A percentile compares a stretch with the other conserved stretches of the same genome.
These are phyloP conservation scores for Oncorhynchus clarkii DNA, from an alignment of 2,113 vertebrate species.

Conservation along the genomic window DNA sequence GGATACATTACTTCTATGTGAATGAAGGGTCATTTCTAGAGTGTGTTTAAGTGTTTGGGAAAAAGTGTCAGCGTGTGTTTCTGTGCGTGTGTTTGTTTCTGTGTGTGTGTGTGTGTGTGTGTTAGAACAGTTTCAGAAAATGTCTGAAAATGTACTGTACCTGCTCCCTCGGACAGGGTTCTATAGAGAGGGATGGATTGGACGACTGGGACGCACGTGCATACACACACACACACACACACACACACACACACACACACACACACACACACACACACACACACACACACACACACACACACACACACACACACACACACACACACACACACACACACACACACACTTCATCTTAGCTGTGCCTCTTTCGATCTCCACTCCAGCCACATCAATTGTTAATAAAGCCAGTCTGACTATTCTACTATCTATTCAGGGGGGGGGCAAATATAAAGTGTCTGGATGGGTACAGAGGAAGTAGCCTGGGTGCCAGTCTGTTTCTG, in stretches of 20 bases:
- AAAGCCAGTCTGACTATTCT: constrained; percentile 68
- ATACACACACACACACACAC: not conserved
- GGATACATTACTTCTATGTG: no score
- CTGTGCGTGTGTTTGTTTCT: not conserved
- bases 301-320: not conserved
- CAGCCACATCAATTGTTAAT: constrained; percentile 69
- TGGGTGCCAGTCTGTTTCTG: no score
- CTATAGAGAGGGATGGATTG: constrained; percentile 54
- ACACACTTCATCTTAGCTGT: not conserved
- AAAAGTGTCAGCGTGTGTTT: constrained; percentile 9
- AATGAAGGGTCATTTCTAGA: no score
- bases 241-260: constrained; percentile 11
- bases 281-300: constrained; percentile 9
- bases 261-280: constrained; percentile 1
- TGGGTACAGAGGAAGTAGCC: no score
- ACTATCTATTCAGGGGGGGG: constrained; percentile 58
- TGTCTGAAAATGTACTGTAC: constrained; percentile 67
- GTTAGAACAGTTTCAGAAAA: constrained; percentile 30
- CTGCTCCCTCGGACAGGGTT: constrained; percentile 44
- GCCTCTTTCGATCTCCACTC: constrained; percentile 61
- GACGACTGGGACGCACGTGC: constrained; percentile 32
- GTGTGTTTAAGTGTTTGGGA: no score
- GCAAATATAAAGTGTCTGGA: no score
- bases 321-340: constrained; percentile 9
- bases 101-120: not conserved